Base-by-base conservation (phyloP, 2,888 invertebrate species). In the Caenorhabditis afra region DNA sequence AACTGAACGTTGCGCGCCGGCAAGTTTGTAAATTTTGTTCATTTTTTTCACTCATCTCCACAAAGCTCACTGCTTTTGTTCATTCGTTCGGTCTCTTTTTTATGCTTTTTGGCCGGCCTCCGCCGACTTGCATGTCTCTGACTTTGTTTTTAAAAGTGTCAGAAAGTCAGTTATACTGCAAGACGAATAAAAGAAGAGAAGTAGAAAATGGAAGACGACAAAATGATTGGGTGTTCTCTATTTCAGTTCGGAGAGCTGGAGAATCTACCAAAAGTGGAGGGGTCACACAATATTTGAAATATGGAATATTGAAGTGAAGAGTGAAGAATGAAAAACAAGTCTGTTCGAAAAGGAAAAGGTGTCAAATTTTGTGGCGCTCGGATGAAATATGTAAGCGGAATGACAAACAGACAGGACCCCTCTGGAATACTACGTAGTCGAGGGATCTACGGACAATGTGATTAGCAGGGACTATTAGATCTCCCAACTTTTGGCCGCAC, bases 31-130 rank as follows among this genome's bases (percentile, higher is more conserved):
- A 71, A 71, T 71, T 71, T 47, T 70, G 53, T 64, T 62, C 16
- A 39, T 39, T 68, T 68, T 35, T 71, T 50, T 47, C 49, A 71
- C 64, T 62, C 64, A 64, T 73, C 57, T 73, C 58, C 73, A 16
- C 47, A 52, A 50, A 57, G 49, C 73, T 64, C 57, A 47, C 64
- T 64, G 62, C 62, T 73, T 58, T 64, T 58, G 64, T 73, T 73
- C 50, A 45, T 61, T 53, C 35, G 20, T 50, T 44, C 41, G 47
- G 58, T 58, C 58, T 18, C 20, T 62, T 53, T 70, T 55, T 39
- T 57, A 58, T 73, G 64, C 57, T 55, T 71, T 61, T 70, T 57
- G 29, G n/a, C n/a, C 29, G 29, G 29, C 29, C 29, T 29, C 29
- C 7, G 7, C 7, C 29, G 29, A 29, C 29, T 29, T 29, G 29